Conservation (phyloP, 2,888 invertebrate genomes). For the Linnaemya tessellans region DNA sequence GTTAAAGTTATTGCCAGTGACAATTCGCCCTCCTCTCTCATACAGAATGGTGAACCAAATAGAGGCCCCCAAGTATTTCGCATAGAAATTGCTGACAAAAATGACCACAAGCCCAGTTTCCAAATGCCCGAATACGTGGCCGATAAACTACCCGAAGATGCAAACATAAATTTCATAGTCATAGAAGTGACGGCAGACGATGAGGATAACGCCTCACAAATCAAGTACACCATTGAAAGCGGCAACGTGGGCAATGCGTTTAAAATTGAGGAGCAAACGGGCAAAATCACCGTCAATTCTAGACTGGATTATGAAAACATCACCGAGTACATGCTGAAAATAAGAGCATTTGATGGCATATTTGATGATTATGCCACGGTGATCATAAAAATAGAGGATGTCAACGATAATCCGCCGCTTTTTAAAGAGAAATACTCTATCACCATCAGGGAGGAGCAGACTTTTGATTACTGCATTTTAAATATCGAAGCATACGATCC, state of each 20-base stretch:
- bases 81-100: conserved; percentile 97
- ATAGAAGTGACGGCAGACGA: conserved; percentile 95
- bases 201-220: conserved; percentile 93
- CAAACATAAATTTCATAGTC: conserved; percentile 91
- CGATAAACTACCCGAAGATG: conserved; percentile 91
- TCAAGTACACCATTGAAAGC: conserved; percentile 93
- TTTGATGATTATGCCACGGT: conserved; percentile 93
- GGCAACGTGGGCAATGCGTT: conserved; percentile 95
- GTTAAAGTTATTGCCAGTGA: conserved; percentile 96
- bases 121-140: conserved; percentile 89
- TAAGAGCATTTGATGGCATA: conserved; percentile 92
- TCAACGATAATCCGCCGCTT: conserved; percentile 96
- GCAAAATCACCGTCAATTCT: conserved; percentile 91
- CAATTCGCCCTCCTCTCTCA: conserved; percentile 92
- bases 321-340: conserved; percentile 92
- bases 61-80: conserved; percentile 91
- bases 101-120: conserved; percentile 97
- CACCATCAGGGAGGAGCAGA: conserved; percentile 89
- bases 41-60: conserved; percentile 88
- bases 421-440: conserved; percentile 90
- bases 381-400: conserved; percentile 92
- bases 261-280: conserved; percentile 92
- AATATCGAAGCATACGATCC: conserved; percentile 91
- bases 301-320: conserved; percentile 92
- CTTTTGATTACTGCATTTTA: conserved; percentile 88